These are phyloP conservation scores for Ceyx margarethae DNA, from an alignment of 2,113 vertebrate genomes.

Conservation along the genomic window DNA sequence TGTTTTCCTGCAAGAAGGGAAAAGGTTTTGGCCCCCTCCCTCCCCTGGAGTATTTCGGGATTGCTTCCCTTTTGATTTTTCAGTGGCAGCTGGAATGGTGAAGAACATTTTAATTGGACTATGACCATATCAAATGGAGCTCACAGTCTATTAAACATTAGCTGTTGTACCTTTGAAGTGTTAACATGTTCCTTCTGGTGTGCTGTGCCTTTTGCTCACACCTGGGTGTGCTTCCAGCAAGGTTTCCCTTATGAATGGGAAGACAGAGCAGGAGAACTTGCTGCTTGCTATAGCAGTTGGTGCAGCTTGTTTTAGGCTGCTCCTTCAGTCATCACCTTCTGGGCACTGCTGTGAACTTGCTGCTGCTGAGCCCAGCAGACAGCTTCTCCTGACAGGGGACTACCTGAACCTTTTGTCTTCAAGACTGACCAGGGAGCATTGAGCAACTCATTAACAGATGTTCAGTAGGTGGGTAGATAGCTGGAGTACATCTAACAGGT, in stretches of 20 bases:
- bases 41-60: neutral
- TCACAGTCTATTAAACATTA: neutral
- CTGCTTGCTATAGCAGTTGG: neutral
- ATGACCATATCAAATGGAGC: neutral
- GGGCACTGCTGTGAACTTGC: neutral
- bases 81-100: neutral
- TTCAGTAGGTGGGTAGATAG: neutral
- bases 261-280: fast-evolving
- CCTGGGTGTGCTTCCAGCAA: neutral
- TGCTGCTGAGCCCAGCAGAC: neutral
- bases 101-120: neutral
- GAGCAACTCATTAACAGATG: neutral
- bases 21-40: neutral
- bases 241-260: neutral
- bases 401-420: neutral
- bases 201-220: neutral
- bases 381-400: neutral
- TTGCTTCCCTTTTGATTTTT: neutral
- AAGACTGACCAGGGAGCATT: neutral
- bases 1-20: neutral
- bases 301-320: neutral
- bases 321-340: neutral
- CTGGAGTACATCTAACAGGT: neutral
- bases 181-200: neutral
- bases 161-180: neutral